Percentiles rank a stretch among this genome's conserved stretches.
These are phyloP conservation scores for Entomyzon cyanotis DNA, from an alignment of 2,113 vertebrate species.

Conservation along the genomic window DNA sequence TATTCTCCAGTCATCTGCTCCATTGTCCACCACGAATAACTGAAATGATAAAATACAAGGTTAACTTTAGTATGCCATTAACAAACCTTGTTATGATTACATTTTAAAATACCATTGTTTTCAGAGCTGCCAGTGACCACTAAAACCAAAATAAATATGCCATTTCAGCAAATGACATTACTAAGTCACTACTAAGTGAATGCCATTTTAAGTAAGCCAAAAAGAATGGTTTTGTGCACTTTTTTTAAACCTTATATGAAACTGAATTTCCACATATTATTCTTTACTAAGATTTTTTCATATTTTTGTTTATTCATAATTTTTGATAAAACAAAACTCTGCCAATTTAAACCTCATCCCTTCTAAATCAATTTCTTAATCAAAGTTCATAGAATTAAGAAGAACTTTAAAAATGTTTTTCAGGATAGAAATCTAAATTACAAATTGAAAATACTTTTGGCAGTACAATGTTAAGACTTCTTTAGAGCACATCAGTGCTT, in stretches of 20 bases:
- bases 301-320: background rate
- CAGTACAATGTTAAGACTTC: background rate
- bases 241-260: background rate
- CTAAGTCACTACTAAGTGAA: background rate
- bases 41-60: constrained; percentile 74
- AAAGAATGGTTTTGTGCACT: background rate
- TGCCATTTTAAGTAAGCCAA: background rate
- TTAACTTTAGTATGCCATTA: constrained; percentile 57
- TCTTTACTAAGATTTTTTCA: background rate
- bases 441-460: background rate
- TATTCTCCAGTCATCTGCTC: constrained; percentile 99
- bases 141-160: background rate
- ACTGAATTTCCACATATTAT: background rate
- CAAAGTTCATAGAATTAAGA: background rate
- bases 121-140: background rate
- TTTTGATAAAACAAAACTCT: background rate
- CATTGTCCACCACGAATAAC: constrained; percentile 98
- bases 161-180: background rate
- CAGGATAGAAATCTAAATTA: background rate
- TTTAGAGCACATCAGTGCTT: background rate
- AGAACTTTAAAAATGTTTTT: background rate
- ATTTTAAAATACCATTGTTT: background rate
- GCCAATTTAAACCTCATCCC: background rate
- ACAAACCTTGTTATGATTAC: background rate
- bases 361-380: background rate